These are phyloP conservation scores for Xiphydria camelus DNA, from an alignment of 2,888 invertebrate species.

Conservation along the genomic window DNA sequence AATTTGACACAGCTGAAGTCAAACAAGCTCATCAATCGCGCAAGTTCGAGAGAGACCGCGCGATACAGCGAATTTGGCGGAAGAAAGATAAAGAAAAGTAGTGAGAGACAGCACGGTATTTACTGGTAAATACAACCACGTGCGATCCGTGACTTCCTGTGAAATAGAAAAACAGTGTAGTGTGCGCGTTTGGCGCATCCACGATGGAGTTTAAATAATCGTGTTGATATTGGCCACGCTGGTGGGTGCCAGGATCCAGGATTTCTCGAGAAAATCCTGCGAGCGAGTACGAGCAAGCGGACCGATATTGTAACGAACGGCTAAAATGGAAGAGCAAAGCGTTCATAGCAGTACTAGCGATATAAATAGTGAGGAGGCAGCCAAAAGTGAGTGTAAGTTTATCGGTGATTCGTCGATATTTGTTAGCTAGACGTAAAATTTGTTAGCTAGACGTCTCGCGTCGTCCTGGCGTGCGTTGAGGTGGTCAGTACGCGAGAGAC, in stretches of 20 bases:
- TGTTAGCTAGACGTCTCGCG: too few relatives aligned
- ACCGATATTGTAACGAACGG: conserved; percentile 50
- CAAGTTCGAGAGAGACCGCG: conserved; percentile 15
- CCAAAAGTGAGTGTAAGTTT: conserved; percentile 52
- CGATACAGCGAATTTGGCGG: conserved; percentile 14
- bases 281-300: conserved; percentile 16
- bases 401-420: too few relatives aligned
- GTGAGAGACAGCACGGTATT: conserved; percentile 9
- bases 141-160: conserved; percentile 22
- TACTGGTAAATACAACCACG: conserved; percentile 19
- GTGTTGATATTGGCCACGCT: conserved; percentile 1
- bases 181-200: conserved; percentile 26
- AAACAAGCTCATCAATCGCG: too few relatives aligned
- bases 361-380: conserved; percentile 57
- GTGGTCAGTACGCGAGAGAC: too few relatives aligned
- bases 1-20: too few relatives aligned
- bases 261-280: conserved; percentile 8
- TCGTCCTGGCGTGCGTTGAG: too few relatives aligned
- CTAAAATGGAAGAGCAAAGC: conserved; percentile 58
- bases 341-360: conserved; percentile 56
- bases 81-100: conserved; percentile 6
- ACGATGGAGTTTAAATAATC: conserved; percentile 41
- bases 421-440: too few relatives aligned
- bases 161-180: conserved; percentile 27
- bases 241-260: background rate